A percentile compares a stretch with the other conserved stretches of the same genome.
These are phyloP conservation scores for Pachypanchax playfairii DNA, from an alignment of 2,113 vertebrate genomes.

Conservation along the genomic window DNA sequence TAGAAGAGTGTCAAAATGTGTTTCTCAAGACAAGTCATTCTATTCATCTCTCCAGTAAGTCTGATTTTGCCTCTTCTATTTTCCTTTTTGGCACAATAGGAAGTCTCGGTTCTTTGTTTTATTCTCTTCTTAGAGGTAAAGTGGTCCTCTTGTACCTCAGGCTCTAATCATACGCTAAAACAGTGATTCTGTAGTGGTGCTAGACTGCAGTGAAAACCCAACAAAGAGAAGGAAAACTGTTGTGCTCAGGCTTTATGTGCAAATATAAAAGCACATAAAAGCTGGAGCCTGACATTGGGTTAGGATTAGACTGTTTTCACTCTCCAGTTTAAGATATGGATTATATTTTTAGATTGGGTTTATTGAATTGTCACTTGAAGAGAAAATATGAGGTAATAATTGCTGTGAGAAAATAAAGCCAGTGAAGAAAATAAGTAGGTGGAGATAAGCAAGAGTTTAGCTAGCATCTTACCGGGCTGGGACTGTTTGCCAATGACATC, in stretches of 20 bases:
- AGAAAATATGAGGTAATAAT: conserved; percentile 1
- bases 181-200: conserved; percentile 65
- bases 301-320: conserved; percentile 60
- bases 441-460: conserved; percentile 24
- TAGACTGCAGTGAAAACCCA: conserved; percentile 55
- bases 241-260: conserved; percentile 71
- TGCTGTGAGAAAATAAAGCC: conserved; percentile 67
- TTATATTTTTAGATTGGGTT: conserved; percentile 58
- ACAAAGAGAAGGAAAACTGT: conserved; percentile 65
- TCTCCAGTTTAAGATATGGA: conserved; percentile 59
- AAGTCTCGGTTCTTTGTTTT: conserved; percentile 68
- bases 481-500: too few species aligned
- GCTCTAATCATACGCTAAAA: conserved; percentile 69
- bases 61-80: conserved; percentile 50
- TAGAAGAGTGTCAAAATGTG: conserved; percentile 12
- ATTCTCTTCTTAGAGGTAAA: conserved; percentile 69
- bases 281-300: conserved; percentile 74
- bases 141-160: conserved; percentile 67
- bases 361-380: conserved; percentile 55
- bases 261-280: conserved; percentile 75
- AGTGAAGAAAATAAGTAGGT: conserved; percentile 38
- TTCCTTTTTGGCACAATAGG: conserved; percentile 61
- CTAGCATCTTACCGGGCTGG: too few species aligned
- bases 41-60: conserved; percentile 37
- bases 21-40: conserved; percentile 48